Evolutionary conservation across 2,113 vertebrate genomes (phyloP).

Genomic region (Rhombomys opimus): DNA sequence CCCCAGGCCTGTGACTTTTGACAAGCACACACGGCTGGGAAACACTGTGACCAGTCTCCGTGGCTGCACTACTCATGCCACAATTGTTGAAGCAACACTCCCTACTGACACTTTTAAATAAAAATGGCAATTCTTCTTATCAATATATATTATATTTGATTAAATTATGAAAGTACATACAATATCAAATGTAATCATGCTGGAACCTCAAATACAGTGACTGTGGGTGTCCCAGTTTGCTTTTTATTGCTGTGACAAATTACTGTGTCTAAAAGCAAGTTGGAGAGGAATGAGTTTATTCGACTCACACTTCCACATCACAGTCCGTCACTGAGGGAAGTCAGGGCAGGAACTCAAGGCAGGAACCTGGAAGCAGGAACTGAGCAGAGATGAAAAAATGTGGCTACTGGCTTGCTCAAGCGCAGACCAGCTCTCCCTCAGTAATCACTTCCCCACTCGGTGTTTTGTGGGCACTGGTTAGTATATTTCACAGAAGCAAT

Average conservation of each 20-base stretch:
- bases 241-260: not conserved
- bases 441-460: not conserved
- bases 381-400: not conserved
- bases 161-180: not conserved
- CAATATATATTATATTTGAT: not conserved
- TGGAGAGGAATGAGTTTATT: not conserved
- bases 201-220: not conserved
- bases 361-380: not conserved
- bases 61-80: not conserved
- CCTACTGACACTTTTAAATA: not conserved
- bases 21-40: not conserved
- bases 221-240: not conserved
- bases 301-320: not conserved
- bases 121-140: not conserved
- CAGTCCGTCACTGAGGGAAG: not conserved
- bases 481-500: not conserved
- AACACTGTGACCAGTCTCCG: no score
- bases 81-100: not conserved
- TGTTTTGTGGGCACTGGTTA: not conserved
- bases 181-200: not conserved
- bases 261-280: not conserved
- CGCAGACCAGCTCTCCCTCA: no score
- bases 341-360: not conserved
- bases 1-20: not conserved
- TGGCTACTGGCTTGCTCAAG: not conserved